Evolutionary conservation across 2,113 vertebrate species (phyloP).

Genomic region (Nothocercus julius): DNA sequence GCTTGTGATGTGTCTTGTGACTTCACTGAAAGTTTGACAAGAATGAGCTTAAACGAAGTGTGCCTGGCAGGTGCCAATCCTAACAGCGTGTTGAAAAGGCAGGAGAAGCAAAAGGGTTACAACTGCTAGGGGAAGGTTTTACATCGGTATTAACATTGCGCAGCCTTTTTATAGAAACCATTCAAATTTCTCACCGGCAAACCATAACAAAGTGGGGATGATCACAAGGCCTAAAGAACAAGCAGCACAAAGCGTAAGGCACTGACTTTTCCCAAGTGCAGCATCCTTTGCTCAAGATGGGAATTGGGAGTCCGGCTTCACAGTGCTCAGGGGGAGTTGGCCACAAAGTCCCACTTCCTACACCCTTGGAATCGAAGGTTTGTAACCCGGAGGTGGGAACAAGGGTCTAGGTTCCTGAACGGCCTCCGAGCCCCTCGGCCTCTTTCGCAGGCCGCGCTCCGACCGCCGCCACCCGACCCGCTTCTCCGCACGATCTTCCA

Average conservation of each 20-base stretch:
- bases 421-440: not conserved
- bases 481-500: not conserved
- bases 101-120: not conserved
- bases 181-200: not conserved
- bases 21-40: not conserved
- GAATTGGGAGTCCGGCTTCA: not conserved
- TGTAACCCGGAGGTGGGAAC: not conserved
- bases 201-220: not conserved
- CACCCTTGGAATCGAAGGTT: not conserved
- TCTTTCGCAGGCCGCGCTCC: not conserved
- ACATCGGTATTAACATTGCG: fast-evolving
- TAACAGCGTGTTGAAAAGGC: not conserved
- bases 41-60: not conserved
- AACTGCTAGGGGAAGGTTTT: not conserved
- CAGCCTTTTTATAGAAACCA: not conserved
- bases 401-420: not conserved
- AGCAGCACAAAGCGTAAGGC: not conserved
- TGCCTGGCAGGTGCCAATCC: not conserved
- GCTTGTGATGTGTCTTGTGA: not conserved
- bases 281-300: not conserved
- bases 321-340: not conserved
- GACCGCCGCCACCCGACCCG: not conserved
- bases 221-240: not conserved
- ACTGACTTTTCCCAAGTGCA: not conserved
- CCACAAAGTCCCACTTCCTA: not conserved